phyloP scores from a whole-genome alignment of 2,888 invertebrate species.

The Phortica magna region DNA sequence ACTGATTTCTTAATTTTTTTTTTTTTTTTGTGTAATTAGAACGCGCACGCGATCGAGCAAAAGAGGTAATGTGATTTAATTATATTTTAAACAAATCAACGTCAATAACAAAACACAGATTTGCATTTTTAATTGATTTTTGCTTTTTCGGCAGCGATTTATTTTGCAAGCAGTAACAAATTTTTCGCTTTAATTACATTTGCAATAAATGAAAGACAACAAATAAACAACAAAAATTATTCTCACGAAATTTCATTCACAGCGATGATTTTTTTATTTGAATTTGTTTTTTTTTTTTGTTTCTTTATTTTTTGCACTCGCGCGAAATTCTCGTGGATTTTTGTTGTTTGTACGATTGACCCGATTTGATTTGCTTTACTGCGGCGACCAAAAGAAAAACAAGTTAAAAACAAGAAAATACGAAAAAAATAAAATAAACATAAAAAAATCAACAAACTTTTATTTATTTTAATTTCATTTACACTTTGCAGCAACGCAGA shows the following conservation, averaged over 20 bases:
- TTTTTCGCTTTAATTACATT: not conserved
- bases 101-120: not conserved
- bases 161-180: not conserved
- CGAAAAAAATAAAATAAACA: not conserved
- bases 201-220: not conserved
- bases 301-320: not conserved
- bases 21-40: conserved; percentile 1
- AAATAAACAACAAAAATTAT: conserved; percentile 17
- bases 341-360: conserved; percentile 25
- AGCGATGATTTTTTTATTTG: not conserved
- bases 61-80: not conserved
- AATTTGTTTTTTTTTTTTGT: conserved; percentile 12
- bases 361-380: conserved; percentile 13
- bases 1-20: not conserved
- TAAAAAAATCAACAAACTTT: conserved; percentile 6
- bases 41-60: not conserved
- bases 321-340: not conserved
- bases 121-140: conserved; percentile 4
- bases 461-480: conserved; percentile 32
- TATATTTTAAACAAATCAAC: too few relatives aligned
- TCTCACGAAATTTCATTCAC: conserved; percentile 18
- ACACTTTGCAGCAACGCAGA: conserved; percentile 13
- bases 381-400: conserved; percentile 29
- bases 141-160: not conserved
- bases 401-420: conserved; percentile 23